Evolutionary conservation across 2,113 vertebrate genomes (phyloP).

Genomic region (Synodontis membranacea): DNA sequence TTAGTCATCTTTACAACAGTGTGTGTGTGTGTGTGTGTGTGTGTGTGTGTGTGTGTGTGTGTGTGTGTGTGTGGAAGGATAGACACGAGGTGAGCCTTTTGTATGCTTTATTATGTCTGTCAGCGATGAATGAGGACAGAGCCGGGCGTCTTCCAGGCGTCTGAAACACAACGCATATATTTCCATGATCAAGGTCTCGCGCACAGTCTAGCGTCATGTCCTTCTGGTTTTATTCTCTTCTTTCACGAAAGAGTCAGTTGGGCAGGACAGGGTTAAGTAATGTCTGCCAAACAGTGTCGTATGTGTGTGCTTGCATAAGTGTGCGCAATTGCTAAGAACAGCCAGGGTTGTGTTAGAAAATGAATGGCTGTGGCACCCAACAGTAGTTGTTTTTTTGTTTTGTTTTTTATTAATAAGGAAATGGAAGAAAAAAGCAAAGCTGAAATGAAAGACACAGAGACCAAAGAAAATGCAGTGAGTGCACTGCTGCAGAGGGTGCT

Average conservation of each 20-base stretch:
- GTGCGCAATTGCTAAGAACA: slow-evolving; percentile 20
- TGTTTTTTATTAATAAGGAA: slow-evolving; percentile 17
- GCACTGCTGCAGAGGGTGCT: slow-evolving; percentile 21
- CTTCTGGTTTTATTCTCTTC: no score
- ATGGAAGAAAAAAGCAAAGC: slow-evolving; percentile 31
- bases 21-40: not conserved
- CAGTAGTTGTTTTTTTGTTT: not conserved
- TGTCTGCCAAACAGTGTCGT: slow-evolving; percentile 17
- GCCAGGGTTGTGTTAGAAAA: not conserved
- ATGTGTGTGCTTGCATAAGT: slow-evolving; percentile 13
- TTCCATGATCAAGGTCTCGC: slow-evolving; percentile 41
- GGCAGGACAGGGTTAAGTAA: slow-evolving; percentile 21
- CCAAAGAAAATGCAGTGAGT: not conserved
- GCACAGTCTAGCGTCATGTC: not conserved
- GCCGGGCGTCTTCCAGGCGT: slow-evolving; percentile 14
- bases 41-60: not conserved
- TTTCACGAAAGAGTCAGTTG: slow-evolving; percentile 2
- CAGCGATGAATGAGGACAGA: slow-evolving; percentile 26
- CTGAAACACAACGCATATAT: slow-evolving; percentile 40
- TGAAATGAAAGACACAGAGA: slow-evolving; percentile 30
- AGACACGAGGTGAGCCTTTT: not conserved
- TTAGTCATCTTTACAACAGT: not conserved
- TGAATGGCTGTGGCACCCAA: slow-evolving; percentile 21
- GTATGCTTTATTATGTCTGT: slow-evolving; percentile 39
- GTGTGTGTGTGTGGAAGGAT: not conserved